phyloP scores from a whole-genome alignment of 2,888 invertebrate species.

The Diploptera punctata region DNA sequence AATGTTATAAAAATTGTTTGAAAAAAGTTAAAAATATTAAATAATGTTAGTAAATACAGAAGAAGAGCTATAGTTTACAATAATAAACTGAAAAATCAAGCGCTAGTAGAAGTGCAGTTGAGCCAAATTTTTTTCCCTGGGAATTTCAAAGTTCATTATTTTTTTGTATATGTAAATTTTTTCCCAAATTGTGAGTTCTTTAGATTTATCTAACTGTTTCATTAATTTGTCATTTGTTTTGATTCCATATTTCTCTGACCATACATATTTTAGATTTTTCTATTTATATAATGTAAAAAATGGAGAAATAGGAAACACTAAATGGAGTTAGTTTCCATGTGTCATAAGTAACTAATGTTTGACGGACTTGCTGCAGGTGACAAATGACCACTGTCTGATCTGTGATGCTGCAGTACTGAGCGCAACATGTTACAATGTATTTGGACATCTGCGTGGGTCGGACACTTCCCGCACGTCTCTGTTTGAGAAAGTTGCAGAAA shows the following conservation, averaged over 20 bases:
- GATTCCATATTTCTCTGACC: too few species aligned
- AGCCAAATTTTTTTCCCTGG: too few species aligned
- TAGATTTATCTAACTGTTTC: too few species aligned
- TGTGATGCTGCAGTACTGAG: slow-evolving; percentile 13
- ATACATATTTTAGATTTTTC: not conserved
- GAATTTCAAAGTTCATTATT: too few species aligned
- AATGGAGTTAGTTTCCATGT: not conserved
- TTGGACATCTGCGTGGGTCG: slow-evolving; percentile 17
- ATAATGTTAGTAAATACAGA: too few species aligned
- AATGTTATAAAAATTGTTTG: too few species aligned
- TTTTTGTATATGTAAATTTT: not conserved
- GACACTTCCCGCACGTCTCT: slow-evolving; percentile 14
- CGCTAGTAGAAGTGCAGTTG: too few species aligned
- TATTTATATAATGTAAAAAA: not conserved
- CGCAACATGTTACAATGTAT: slow-evolving; percentile 21
- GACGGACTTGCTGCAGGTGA: not conserved
- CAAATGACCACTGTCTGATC: slow-evolving; percentile 32
- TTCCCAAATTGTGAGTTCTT: too few species aligned
- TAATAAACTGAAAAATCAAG: too few species aligned
- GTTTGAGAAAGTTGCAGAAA: slow-evolving; percentile 35
- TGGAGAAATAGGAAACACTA: not conserved
- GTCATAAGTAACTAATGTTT: not conserved
- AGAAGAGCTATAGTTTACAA: too few species aligned
- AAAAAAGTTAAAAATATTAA: too few species aligned
- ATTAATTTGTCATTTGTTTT: too few species aligned